Evolutionary conservation across 2,797 vertebrate species (phyloP), one percentile per base, ranked within the genome.

Genomic region (Mus minutoides): DNA sequence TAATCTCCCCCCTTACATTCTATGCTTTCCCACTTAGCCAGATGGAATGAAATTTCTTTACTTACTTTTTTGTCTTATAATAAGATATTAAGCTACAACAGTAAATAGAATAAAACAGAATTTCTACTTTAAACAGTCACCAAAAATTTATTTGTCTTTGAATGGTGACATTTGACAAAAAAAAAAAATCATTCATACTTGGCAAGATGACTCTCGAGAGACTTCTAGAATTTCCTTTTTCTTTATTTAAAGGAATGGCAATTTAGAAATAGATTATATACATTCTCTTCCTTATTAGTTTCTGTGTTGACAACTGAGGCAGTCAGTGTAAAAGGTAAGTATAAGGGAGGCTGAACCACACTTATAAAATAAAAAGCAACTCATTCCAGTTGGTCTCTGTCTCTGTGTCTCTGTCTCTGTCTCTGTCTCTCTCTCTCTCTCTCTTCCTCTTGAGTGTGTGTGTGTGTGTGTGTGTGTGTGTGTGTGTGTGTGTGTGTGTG

Each of bases 21-120:
- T 91, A 77, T 96, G 54, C 22, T 26, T 90, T 88, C 43, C 16
- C 46, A 71, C 21, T 2, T 56, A 94, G 34, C 80, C 4, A 79
- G 31, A 37, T 31, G 46, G 90, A 93, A 90, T 12, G 4, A 89
- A n/a, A 62, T 10, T 19, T 75, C 83, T 79, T 82, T 58, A 79
- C 89, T 95, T 94, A 73, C 29, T 49, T 69, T 67, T 67, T 78
- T 90, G 6, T 95, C 92, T 84, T 91, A 58, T 29, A 91, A 89
- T 76, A 87, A 91, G 83, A 86, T 16, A 90, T 12, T 17, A 88
- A 54, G 24, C 17, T 73, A 24, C 89, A 94, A 83, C 1, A 88
- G 29, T 11, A 90, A 88, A 46, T 40, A 83, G 34, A 88, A 82
- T 76, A 75, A 80, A 83, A 84, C 9, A 78, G 6, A 84, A 69